A percentile compares a stretch with the other conserved stretches of the same genome.
phyloP scores from a whole-genome alignment of 2,113 vertebrate genomes.

The Ammodramus savannarum region DNA sequence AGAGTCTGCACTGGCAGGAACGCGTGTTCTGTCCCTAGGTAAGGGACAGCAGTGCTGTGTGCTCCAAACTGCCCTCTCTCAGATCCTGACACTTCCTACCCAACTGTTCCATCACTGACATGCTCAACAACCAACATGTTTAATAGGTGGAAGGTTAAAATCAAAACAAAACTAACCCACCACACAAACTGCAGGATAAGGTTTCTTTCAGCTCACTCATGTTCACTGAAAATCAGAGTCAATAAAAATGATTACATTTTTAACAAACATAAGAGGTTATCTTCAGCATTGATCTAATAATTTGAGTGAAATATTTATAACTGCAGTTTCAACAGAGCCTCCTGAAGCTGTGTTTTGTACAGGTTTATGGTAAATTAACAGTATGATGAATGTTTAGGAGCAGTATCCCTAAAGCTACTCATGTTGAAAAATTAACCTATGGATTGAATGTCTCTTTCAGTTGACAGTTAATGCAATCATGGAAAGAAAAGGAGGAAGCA shows the following conservation, averaged over 20 bases:
- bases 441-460: background rate
- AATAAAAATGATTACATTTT: rapidly evolving
- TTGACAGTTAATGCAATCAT: background rate
- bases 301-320: background rate
- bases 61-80: background rate
- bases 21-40: rapidly evolving
- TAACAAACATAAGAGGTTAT: background rate
- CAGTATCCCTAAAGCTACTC: background rate
- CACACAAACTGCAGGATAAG: background rate
- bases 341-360: background rate
- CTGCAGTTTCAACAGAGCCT: background rate
- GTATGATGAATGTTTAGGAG: background rate
- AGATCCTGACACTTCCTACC: background rate
- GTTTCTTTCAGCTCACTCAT: background rate
- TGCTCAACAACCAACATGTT: background rate
- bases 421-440: background rate
- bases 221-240: background rate
- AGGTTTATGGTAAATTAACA: background rate
- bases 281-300: background rate
- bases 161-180: too few species aligned
- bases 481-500: constrained; percentile 5
- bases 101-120: background rate
- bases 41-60: background rate
- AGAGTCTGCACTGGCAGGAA: background rate
- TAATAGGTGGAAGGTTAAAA: background rate